phyloP scores from a whole-genome alignment of 1,140 invertebrate genomes.

The Hypsibius dujardini region DNA sequence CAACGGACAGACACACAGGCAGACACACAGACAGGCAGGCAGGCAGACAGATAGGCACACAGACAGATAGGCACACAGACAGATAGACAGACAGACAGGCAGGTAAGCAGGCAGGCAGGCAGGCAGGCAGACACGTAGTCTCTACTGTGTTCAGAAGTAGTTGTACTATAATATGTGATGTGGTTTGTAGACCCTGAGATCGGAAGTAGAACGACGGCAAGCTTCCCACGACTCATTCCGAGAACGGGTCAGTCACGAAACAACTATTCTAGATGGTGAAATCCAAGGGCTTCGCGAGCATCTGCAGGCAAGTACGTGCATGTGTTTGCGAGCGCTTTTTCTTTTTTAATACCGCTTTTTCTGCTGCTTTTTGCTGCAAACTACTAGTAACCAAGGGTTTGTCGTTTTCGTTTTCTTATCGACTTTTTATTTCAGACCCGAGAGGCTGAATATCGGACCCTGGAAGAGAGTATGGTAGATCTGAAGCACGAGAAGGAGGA shows the following conservation, averaged over 20 bases:
- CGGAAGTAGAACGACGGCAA: constrained; percentile 7
- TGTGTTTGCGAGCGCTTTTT: too few relatives aligned
- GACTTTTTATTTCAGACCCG: constrained; percentile 8
- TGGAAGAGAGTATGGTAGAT: not conserved
- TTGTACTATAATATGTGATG: too few relatives aligned
- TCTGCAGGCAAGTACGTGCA: constrained; percentile 14
- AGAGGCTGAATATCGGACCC: not conserved
- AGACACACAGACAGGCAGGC: too few relatives aligned
- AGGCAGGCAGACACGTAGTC: too few relatives aligned
- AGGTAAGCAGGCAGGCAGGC: too few relatives aligned
- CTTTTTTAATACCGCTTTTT: not conserved
- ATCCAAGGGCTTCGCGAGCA: constrained; percentile 5
- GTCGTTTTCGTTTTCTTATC: too few relatives aligned
- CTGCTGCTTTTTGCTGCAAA: not conserved
- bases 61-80: too few relatives aligned
- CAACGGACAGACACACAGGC: too few relatives aligned
- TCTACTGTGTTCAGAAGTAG: too few relatives aligned
- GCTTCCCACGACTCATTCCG: not conserved
- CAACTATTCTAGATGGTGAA: not conserved
- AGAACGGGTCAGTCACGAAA: constrained; percentile 7
- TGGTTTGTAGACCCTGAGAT: not conserved
- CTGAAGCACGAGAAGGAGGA: not conserved
- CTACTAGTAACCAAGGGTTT: not conserved
- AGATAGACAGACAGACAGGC: too few relatives aligned
- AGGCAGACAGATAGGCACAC: too few relatives aligned